Evolutionary conservation across 2,888 invertebrate species (phyloP).

Genomic region (Ganaspis brasiliensis): DNA sequence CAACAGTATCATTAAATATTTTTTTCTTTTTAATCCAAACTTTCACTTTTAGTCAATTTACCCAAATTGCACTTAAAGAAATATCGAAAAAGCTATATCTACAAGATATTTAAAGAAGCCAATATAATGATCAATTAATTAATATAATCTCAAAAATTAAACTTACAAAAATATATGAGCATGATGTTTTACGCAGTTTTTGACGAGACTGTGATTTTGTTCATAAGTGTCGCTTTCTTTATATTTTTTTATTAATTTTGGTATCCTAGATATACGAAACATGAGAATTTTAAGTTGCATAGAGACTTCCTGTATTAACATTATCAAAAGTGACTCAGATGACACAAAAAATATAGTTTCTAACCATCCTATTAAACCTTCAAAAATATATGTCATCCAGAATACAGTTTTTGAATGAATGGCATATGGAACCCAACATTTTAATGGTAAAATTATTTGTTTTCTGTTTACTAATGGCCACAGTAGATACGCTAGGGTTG

Average conservation of each 20-base stretch:
- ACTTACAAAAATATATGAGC: background rate
- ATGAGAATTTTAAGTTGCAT: background rate
- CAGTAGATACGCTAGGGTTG: background rate
- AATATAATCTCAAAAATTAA: background rate
- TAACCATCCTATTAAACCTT: background rate
- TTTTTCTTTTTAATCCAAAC: no score
- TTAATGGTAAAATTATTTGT: background rate
- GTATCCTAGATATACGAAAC: background rate
- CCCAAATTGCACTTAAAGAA: no score
- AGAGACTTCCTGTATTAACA: constrained; percentile 1
- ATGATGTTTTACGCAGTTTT: constrained; percentile 9
- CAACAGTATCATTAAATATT: no score
- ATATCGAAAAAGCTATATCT: no score
- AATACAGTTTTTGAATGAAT: background rate
- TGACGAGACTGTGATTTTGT: background rate
- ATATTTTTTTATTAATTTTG: background rate
- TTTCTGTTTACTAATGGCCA: background rate
- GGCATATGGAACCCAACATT: background rate
- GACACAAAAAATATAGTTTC: background rate
- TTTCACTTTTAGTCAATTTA: no score
- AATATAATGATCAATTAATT: background rate
- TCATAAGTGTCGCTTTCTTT: background rate
- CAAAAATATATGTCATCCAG: background rate
- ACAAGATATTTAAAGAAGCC: no score
- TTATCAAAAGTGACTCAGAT: background rate